A percentile compares a stretch with the other conserved stretches of the same genome.
These are phyloP conservation scores for Pseudomyrmex gracilis DNA, from an alignment of 1,140 invertebrate genomes.

Conservation along the genomic window DNA sequence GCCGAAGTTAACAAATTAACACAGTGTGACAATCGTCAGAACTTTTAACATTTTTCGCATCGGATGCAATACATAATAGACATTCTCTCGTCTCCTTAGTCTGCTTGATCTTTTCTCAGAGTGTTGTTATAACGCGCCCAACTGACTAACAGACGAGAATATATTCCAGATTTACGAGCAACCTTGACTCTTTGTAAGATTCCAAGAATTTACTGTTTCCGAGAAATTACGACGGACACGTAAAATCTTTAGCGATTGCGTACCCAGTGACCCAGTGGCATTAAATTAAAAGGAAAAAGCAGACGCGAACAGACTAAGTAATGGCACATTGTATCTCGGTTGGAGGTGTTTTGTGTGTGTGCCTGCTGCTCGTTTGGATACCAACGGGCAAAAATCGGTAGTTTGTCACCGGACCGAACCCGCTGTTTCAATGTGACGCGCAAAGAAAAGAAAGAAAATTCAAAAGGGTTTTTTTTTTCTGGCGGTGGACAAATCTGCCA, in stretches of 20 bases:
- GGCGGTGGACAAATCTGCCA: background rate
- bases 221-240: background rate
- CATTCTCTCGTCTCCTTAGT: background rate
- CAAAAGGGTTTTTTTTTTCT: background rate
- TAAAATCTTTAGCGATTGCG: background rate
- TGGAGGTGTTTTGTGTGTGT: background rate
- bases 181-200: constrained; percentile 7
- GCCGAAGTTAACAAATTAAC: too few species aligned
- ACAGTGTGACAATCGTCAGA: too few species aligned
- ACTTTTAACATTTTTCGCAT: too few species aligned
- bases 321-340: background rate
- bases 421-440: too few species aligned
- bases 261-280: background rate
- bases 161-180: background rate
- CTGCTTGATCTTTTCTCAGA: background rate
- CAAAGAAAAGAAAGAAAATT: background rate
- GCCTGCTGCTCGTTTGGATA: background rate
- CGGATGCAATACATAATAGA: background rate
- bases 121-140: background rate
- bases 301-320: background rate
- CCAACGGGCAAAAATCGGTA: background rate
- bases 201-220: background rate
- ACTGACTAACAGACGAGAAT: background rate
- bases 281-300: constrained; percentile 3
- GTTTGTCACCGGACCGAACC: too few species aligned